phyloP scores from a whole-genome alignment of 2,888 invertebrate species.

The Rhimphoctona megacephalus region DNA sequence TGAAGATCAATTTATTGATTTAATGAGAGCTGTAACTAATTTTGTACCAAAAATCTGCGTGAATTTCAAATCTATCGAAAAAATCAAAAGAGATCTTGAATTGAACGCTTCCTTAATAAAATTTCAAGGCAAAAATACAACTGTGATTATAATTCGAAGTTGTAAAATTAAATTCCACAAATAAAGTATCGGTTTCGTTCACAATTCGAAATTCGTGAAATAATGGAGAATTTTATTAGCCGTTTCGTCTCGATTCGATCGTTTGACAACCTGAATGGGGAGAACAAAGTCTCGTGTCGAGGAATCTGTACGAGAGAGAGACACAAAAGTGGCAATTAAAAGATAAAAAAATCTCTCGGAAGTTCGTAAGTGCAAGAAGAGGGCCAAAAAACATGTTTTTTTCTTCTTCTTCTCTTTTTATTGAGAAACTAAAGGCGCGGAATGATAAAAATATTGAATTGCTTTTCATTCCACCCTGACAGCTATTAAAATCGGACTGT shows the following conservation, averaged over 20 bases:
- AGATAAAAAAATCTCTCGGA: background rate
- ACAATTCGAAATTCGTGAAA: conserved; percentile 4
- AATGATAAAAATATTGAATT: conserved; percentile 27
- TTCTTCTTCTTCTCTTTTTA: background rate
- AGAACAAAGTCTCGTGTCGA: background rate
- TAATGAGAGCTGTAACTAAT: no score
- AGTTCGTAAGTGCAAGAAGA: conserved; percentile 12
- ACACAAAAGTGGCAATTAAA: background rate
- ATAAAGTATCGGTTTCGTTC: background rate
- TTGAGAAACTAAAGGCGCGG: background rate
- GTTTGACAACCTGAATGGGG: background rate
- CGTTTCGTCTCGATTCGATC: conserved; percentile 18
- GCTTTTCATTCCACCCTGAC: conserved; percentile 46
- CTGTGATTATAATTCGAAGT: background rate
- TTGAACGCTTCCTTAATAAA: background rate
- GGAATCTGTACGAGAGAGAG: background rate
- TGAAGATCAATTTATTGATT: background rate
- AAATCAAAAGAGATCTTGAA: background rate
- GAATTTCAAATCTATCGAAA: background rate
- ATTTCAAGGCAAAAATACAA: background rate
- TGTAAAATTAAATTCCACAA: background rate
- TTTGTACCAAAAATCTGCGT: no score
- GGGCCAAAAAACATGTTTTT: background rate
- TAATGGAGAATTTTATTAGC: conserved; percentile 6
- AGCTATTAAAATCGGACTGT: conserved; percentile 60